A percentile compares a stretch with the other conserved stretches of the same genome.
These are phyloP conservation scores for Syrista parreyssii DNA, from an alignment of 2,888 invertebrate genomes.

Conservation along the genomic window DNA sequence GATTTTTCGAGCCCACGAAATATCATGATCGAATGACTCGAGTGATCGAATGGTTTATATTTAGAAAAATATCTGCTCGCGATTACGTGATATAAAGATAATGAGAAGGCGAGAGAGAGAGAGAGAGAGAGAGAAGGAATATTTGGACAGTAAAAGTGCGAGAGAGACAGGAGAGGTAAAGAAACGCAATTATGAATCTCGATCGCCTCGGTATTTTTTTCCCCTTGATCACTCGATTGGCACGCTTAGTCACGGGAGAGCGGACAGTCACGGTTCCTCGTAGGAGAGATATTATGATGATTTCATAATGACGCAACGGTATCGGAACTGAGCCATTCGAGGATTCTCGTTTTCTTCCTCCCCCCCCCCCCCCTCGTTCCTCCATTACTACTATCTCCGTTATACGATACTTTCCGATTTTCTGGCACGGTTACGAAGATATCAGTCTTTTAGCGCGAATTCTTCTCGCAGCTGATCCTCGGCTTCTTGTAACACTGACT, in stretches of 20 bases:
- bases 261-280: background rate
- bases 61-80: background rate
- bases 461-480: background rate
- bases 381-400: background rate
- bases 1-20: background rate
- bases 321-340: conserved; percentile 1
- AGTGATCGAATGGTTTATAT: background rate
- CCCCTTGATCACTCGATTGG: background rate
- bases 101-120: background rate
- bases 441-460: background rate
- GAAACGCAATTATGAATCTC: background rate
- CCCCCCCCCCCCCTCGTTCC: background rate
- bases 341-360: conserved; percentile 24
- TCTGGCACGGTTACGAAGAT: background rate
- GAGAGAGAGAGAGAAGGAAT: background rate
- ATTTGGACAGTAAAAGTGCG: background rate
- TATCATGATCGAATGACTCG: background rate
- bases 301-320: conserved; percentile 20
- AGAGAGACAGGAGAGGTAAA: background rate
- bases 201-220: background rate
- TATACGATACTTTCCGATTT: background rate
- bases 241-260: conserved; percentile 10
- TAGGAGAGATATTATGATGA: conserved; percentile 7
- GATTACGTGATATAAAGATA: background rate
- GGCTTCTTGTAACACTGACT: background rate